These are phyloP conservation scores for Stomatorhinus walkeri DNA, from an alignment of 2,797 vertebrate species.

Conservation along the genomic window DNA sequence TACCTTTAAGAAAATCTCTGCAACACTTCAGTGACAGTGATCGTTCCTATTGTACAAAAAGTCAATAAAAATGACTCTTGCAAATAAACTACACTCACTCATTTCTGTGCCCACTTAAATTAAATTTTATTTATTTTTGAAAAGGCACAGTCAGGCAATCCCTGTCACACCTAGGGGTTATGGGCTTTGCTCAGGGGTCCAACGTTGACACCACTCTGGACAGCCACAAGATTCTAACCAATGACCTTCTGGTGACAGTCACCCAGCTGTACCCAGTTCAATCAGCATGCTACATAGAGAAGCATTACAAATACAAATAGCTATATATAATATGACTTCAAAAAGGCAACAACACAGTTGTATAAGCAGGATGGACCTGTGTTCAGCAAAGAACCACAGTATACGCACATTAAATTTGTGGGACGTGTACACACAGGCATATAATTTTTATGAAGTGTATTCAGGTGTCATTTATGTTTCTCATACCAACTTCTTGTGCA, in stretches of 20 bases:
- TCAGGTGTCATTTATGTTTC: not conserved
- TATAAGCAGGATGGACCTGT: not conserved
- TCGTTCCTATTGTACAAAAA: not conserved
- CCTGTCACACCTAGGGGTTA: not conserved
- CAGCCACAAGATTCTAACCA: not conserved
- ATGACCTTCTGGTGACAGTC: not conserved
- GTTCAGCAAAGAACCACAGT: not conserved
- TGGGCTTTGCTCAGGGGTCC: not conserved
- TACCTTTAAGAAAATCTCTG: not conserved
- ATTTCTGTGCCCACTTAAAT: not conserved
- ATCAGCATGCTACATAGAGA: not conserved
- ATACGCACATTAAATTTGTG: not conserved
- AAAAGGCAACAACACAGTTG: not conserved
- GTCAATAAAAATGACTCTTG: not conserved
- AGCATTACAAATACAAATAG: not conserved
- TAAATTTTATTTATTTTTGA: not conserved
- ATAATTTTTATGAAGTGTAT: not conserved
- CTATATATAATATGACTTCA: not conserved
- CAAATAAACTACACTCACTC: not conserved
- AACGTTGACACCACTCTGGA: not conserved
- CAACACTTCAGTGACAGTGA: not conserved
- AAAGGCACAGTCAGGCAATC: not conserved
- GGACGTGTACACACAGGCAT: not conserved
- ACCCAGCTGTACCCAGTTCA: not conserved
- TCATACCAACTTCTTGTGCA: constrained; percentile 13